Evolutionary conservation across 2,797 vertebrate genomes (phyloP).

Genomic region (Ctenosaura bakeri): DNA sequence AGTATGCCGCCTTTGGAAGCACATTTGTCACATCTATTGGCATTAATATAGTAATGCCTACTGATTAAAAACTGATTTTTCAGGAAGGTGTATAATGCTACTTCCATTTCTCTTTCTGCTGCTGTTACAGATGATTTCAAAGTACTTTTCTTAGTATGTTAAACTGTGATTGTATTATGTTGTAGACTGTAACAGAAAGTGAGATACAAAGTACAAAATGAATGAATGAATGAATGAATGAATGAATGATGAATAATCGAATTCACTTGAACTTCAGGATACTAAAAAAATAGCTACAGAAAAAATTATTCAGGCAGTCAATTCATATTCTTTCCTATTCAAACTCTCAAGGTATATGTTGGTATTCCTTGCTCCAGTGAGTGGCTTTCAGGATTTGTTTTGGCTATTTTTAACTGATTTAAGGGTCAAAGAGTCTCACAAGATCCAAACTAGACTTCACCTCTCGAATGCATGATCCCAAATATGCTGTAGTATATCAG

Average conservation of each 20-base stretch:
- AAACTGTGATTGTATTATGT: neutral
- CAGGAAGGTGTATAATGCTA: neutral
- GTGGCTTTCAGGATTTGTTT: neutral
- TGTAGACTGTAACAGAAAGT: neutral
- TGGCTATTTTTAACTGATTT: neutral
- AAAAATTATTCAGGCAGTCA: neutral
- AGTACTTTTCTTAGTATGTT: neutral
- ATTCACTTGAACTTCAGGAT: neutral
- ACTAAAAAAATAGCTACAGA: neutral
- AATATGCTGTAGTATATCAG: no score
- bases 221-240: neutral
- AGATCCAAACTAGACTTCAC: no score
- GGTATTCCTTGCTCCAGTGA: neutral
- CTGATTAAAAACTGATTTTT: neutral
- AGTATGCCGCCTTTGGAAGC: no score
- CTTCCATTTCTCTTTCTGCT: neutral
- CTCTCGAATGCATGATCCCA: no score
- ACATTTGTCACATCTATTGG: neutral
- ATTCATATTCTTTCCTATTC: neutral
- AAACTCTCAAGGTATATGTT: neutral
- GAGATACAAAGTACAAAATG: no score
- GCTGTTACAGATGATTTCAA: neutral
- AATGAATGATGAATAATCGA: neutral
- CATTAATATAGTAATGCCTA: neutral
- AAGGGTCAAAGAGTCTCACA: neutral